phyloP scores from a whole-genome alignment of 2,113 vertebrate genomes.

The Xerus inauris region DNA sequence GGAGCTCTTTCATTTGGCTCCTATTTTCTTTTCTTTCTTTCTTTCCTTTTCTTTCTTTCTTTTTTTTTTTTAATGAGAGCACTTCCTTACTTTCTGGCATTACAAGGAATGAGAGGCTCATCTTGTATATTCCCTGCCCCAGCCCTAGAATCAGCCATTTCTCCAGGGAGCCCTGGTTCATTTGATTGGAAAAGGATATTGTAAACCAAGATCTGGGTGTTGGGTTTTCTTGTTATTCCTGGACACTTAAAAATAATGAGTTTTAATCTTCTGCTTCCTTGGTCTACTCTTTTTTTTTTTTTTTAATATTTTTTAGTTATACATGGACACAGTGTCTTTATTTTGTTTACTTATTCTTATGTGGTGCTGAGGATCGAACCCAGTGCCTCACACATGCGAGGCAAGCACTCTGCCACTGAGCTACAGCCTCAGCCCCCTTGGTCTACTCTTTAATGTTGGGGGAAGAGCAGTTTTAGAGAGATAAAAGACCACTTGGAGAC shows the following conservation, averaged over 20 bases:
- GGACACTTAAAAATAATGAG: not conserved
- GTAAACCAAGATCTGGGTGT: not conserved
- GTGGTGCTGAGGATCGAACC: too few relatives aligned
- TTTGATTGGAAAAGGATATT: not conserved
- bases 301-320: too few relatives aligned
- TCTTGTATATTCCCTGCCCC: not conserved
- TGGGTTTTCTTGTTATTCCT: not conserved
- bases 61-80: not conserved
- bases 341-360: too few relatives aligned
- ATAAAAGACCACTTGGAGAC: not conserved
- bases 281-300: not conserved
- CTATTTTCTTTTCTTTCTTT: not conserved
- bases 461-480: not conserved
- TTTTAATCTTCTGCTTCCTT: not conserved
- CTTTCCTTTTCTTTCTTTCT: not conserved
- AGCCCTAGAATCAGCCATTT: not conserved
- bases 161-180: not conserved
- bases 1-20: not conserved
- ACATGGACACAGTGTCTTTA: too few relatives aligned
- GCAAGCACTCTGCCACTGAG: too few relatives aligned
- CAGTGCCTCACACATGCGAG: too few relatives aligned
- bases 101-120: not conserved
- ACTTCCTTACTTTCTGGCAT: not conserved
- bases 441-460: not conserved
- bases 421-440: too few relatives aligned